Evolutionary conservation across 2,113 vertebrate species (phyloP).

Genomic region (Larimichthys crocea): DNA sequence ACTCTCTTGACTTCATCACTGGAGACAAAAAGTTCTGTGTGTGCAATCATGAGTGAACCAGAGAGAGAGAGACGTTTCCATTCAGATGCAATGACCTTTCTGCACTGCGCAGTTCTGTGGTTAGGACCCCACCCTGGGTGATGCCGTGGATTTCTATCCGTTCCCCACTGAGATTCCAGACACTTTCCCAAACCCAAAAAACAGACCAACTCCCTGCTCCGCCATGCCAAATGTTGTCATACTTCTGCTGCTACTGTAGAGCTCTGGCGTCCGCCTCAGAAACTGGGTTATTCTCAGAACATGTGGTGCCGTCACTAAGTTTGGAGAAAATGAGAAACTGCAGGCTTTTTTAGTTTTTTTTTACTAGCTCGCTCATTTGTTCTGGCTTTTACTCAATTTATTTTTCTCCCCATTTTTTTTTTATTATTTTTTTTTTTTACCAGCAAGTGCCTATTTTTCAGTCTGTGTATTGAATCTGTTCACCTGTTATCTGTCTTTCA

Average conservation of each 20-base stretch:
- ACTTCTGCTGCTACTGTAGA: conserved; percentile 58
- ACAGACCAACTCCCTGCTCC: conserved; percentile 60
- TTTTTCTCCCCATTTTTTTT: not conserved
- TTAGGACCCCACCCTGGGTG: conserved; percentile 64
- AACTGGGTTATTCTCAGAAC: conserved; percentile 45
- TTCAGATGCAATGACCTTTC: conserved; percentile 54
- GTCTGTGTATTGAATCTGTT: conserved; percentile 4
- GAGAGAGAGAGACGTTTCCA: conserved; percentile 48
- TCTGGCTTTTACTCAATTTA: not conserved
- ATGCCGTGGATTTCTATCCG: conserved; percentile 65
- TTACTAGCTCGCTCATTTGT: not conserved
- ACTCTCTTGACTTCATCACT: conserved; percentile 4
- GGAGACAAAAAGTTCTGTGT: conserved; percentile 19
- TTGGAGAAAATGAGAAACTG: conserved; percentile 45
- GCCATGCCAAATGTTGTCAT: conserved; percentile 53
- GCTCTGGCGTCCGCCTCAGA: conserved; percentile 29
- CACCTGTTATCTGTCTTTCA: conserved; percentile 13
- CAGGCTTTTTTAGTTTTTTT: conserved; percentile 5
- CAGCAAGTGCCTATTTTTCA: not conserved
- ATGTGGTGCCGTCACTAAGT: not conserved
- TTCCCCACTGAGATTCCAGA: conserved; percentile 61
- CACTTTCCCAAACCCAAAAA: conserved; percentile 63
- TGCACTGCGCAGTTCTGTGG: conserved; percentile 50
- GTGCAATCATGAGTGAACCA: conserved; percentile 15
- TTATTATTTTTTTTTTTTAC: not conserved